Evolutionary conservation across 2,888 invertebrate genomes (phyloP), one percentile per base, ranked within the genome.

Genomic region (Ennomos fuscantarius): DNA sequence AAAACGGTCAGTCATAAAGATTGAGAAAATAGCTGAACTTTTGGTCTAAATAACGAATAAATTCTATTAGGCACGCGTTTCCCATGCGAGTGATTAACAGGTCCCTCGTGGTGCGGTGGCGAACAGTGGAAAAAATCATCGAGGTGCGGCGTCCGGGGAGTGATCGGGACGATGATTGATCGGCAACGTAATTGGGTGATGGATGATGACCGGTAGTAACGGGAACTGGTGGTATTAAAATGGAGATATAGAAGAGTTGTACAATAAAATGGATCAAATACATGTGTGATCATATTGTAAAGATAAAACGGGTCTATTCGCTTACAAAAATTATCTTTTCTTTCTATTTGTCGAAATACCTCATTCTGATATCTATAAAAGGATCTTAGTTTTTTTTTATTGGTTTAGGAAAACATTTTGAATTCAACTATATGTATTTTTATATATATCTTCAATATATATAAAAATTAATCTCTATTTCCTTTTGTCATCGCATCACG

Each of bases 141-240:
- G 82, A 78, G 77, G 73, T 72, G 58, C 41, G 48, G 63, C 81
- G 81, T 82, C 87, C 69, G 74, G 89, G 90, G 89, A 87, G 89
- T 87, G 89, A 90, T 90, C 89, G 84, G 83, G 70, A 81, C 89
- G 93, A 95, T 95, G 95, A 95, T 95, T 94, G 95, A 95, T 95
- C 95, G 92, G 81, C 75, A 75, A 69, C 87, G 94, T 95, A 95
- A 95, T 95, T 95, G 95, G 94, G 93, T 95, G 95, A 95, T 95
- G 94, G 95, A 95, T 95, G 94, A 92, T 66, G 63, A 55, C 60
- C 54, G 43, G 24, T 61, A 48, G 49, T 49, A 11, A 45, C 58
- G 53, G 53, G 62, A 53, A 53, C 44, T 46, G 39, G 44, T 52
- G 48, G 59, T 40, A 47, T 47, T 39, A 11, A 11, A 36, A 35